These are phyloP conservation scores for Eupithecia exiguata DNA, from an alignment of 2,888 invertebrate species.

Conservation along the genomic window DNA sequence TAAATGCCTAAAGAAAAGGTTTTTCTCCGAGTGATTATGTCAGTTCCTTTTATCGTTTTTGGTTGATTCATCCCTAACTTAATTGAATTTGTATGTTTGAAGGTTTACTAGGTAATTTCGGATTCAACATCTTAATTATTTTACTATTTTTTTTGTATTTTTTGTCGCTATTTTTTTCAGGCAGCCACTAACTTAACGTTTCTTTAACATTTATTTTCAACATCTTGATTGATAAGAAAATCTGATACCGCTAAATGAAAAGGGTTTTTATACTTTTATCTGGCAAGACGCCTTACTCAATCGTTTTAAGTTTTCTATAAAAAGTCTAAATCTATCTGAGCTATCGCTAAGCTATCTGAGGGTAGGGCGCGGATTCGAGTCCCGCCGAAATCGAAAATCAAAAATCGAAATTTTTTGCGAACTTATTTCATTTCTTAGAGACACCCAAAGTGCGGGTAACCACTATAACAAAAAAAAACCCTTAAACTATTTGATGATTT, in stretches of 20 bases:
- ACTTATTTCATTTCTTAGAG: too few relatives aligned
- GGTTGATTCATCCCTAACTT: constrained; percentile 37
- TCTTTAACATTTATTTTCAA: not conserved
- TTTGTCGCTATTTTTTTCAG: constrained; percentile 39
- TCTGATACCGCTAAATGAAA: not conserved
- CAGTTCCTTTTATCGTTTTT: constrained; percentile 26
- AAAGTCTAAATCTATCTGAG: not conserved
- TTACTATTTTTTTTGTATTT: too few relatives aligned
- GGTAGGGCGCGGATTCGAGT: too few relatives aligned
- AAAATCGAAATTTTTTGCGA: too few relatives aligned
- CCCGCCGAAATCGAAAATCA: too few relatives aligned
- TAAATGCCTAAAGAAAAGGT: constrained; percentile 12
- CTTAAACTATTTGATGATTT: not conserved
- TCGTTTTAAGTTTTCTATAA: not conserved
- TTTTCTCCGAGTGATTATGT: constrained; percentile 7
- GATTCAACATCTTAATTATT: constrained; percentile 40
- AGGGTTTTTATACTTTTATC: too few relatives aligned
- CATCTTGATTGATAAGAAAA: constrained; percentile 5
- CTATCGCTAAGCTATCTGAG: not conserved
- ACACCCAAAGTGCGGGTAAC: too few relatives aligned
- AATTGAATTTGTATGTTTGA: constrained; percentile 48
- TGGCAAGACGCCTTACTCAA: not conserved
- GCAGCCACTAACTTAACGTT: not conserved
- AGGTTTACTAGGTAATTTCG: constrained; percentile 48
- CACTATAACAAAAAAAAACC: too few relatives aligned